Evolutionary conservation across 2,888 invertebrate genomes (phyloP).

Genomic region (Phytoseiulus persimilis): DNA sequence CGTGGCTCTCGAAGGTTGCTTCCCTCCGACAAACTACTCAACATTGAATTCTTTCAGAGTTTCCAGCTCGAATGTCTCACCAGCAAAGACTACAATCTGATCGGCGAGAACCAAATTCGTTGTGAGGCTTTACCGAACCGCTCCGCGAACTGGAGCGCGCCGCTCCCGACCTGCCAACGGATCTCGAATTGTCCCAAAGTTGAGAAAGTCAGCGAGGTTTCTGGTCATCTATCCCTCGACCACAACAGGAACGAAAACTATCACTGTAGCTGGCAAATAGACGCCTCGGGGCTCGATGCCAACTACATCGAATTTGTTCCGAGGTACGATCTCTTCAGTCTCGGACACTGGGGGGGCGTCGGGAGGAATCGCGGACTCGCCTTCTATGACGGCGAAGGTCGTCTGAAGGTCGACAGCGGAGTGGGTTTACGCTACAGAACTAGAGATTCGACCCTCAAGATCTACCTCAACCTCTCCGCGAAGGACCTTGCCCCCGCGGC

Average conservation of each 20-base stretch:
- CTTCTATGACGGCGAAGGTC: constrained; percentile 24
- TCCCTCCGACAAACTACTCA: constrained; percentile 13
- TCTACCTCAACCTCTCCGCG: constrained; percentile 17
- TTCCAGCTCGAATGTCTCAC: constrained; percentile 9
- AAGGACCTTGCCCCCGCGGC: neutral
- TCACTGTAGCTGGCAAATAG: constrained; percentile 12
- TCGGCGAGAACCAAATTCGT: neutral
- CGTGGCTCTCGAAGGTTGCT: too few species aligned
- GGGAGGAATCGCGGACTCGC: constrained; percentile 20
- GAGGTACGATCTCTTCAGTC: neutral
- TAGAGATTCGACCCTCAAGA: neutral
- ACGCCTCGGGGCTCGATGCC: neutral
- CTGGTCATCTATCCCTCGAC: neutral
- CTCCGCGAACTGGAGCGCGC: constrained; percentile 6
- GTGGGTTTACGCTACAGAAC: neutral
- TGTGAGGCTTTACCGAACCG: constrained; percentile 1
- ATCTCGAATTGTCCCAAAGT: constrained; percentile 17
- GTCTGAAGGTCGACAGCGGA: neutral
- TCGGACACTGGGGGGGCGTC: neutral
- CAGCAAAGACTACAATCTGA: neutral
- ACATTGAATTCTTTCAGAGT: neutral
- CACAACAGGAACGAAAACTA: neutral
- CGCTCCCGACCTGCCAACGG: constrained; percentile 14
- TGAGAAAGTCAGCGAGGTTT: neutral
- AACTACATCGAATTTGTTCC: constrained; percentile 25